These are phyloP conservation scores for Monoplex corrugatus DNA, from an alignment of 2,888 invertebrate genomes.

Conservation along the genomic window DNA sequence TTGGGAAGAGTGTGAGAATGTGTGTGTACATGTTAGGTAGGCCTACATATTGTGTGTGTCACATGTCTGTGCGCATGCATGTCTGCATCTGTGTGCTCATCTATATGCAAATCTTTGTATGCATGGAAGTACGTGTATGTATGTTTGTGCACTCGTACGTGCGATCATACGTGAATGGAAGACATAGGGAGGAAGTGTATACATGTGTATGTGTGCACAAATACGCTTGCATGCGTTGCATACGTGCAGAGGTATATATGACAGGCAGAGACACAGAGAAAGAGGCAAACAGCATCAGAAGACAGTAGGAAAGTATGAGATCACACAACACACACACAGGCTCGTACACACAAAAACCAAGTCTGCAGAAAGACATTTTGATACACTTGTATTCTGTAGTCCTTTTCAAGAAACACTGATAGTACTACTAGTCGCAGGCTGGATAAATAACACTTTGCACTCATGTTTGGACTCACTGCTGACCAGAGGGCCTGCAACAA, in stretches of 20 bases:
- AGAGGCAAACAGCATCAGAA: background rate
- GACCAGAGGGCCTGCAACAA: slow-evolving; percentile 48
- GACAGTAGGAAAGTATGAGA: no score
- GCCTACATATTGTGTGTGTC: no score
- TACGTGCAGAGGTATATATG: background rate
- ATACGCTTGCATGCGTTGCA: background rate
- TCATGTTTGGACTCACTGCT: slow-evolving; percentile 3
- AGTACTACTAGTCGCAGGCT: no score
- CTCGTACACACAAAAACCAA: no score
- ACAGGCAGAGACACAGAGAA: background rate
- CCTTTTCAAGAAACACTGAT: background rate
- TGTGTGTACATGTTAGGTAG: no score
- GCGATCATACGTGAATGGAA: background rate
- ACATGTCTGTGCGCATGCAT: no score
- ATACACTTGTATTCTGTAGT: background rate
- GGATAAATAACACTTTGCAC: background rate
- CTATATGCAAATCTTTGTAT: background rate
- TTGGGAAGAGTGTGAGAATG: no score
- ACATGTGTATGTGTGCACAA: background rate
- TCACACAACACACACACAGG: no score
- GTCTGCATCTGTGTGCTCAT: no score
- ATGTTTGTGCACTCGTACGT: background rate
- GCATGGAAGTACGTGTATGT: background rate
- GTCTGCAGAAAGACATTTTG: background rate
- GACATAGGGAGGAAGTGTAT: background rate